Evolutionary conservation across 2,797 vertebrate genomes (phyloP).

Genomic region (Leucoraja ocellata): DNA sequence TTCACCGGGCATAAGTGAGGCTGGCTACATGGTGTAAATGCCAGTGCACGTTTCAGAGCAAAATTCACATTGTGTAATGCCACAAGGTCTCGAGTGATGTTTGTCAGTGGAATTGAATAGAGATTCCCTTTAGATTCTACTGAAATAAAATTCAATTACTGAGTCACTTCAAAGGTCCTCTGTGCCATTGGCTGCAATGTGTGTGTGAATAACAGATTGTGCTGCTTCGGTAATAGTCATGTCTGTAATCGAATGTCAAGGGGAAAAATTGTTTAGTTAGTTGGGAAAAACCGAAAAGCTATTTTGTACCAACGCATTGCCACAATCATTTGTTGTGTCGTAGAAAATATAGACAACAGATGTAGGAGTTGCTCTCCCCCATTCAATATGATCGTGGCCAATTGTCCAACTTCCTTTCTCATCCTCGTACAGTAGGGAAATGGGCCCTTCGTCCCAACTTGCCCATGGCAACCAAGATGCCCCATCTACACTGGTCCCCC

Average conservation of each 20-base stretch:
- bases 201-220: not conserved
- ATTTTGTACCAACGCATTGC: not conserved
- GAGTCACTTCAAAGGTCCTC: not conserved
- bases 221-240: not conserved
- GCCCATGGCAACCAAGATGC: too few relatives aligned
- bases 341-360: too few relatives aligned
- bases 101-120: not conserved
- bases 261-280: not conserved
- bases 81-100: not conserved
- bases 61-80: not conserved
- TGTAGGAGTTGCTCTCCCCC: too few relatives aligned
- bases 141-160: not conserved
- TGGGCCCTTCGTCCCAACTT: too few relatives aligned
- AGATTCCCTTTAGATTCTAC: not conserved
- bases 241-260: not conserved
- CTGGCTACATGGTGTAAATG: too few relatives aligned
- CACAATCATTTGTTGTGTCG: too few relatives aligned
- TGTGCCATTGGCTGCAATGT: not conserved
- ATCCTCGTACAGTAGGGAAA: too few relatives aligned
- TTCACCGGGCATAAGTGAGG: too few relatives aligned
- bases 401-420: too few relatives aligned
- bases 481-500: too few relatives aligned
- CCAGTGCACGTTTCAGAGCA: not conserved
- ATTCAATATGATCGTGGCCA: too few relatives aligned
- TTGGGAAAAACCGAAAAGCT: not conserved